phyloP scores from a whole-genome alignment of 2,888 invertebrate species.

The Ophioninae sp. region DNA sequence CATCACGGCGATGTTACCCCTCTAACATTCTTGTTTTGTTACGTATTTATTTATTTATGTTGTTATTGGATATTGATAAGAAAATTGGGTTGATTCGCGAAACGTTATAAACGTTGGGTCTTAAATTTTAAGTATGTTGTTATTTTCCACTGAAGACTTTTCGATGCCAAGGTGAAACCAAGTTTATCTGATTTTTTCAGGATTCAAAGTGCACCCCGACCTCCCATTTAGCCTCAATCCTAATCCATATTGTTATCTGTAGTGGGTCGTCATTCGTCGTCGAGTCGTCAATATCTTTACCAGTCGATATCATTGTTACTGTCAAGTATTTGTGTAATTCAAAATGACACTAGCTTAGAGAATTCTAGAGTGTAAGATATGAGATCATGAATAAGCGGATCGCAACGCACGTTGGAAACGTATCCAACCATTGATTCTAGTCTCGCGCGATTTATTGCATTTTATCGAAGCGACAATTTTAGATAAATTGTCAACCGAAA shows the following conservation, averaged over 20 bases:
- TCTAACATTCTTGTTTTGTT: conserved; percentile 15
- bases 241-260: conserved; percentile 38
- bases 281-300: conserved; percentile 44
- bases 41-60: conserved; percentile 45
- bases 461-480: conserved; percentile 25
- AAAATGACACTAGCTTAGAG: conserved; percentile 49
- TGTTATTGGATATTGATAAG: conserved; percentile 17
- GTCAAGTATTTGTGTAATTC: conserved; percentile 50
- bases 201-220: conserved; percentile 37
- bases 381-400: neutral
- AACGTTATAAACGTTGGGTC: neutral
- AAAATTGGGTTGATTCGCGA: conserved; percentile 13
- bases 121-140: neutral
- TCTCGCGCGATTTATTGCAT: conserved; percentile 10
- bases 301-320: conserved; percentile 54
- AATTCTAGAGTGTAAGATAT: conserved; percentile 28
- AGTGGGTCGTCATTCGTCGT: conserved; percentile 47
- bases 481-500: conserved; percentile 35
- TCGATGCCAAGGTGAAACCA: neutral
- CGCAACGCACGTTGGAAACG: conserved; percentile 1
- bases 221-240: conserved; percentile 42
- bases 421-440: conserved; percentile 28
- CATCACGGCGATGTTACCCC: neutral
- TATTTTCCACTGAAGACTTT: neutral
- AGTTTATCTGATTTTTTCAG: conserved; percentile 28